phyloP scores from a whole-genome alignment of 1,140 invertebrate species.

The Drosophila trapezifrons region DNA sequence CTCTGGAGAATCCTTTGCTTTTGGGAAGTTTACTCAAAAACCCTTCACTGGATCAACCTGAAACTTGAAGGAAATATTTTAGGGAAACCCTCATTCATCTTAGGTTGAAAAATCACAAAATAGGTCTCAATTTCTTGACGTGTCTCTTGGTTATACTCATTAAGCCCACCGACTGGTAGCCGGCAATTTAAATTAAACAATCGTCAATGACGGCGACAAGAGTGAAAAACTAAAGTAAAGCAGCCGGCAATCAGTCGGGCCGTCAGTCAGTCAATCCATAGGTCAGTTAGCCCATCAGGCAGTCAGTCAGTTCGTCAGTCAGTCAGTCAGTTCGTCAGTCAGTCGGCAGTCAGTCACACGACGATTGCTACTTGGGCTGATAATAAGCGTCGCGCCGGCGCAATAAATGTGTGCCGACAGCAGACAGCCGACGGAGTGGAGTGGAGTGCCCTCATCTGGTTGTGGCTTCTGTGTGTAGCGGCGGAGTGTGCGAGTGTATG shows the following conservation, averaged over 20 bases:
- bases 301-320: slow-evolving; percentile 10
- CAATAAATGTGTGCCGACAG: slow-evolving; percentile 78
- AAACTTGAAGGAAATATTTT: neutral
- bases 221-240: slow-evolving; percentile 79
- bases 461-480: slow-evolving; percentile 47
- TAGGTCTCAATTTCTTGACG: slow-evolving; percentile 8
- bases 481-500: too few species aligned
- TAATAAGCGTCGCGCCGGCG: slow-evolving; percentile 79
- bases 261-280: slow-evolving; percentile 26
- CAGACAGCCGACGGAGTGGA: slow-evolving; percentile 7
- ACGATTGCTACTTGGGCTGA: slow-evolving; percentile 64
- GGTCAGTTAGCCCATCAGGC: slow-evolving; percentile 19
- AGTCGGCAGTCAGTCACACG: slow-evolving; percentile 68
- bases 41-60: neutral
- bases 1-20: accelerated
- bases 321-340: slow-evolving; percentile 7
- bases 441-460: slow-evolving; percentile 67
- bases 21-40: neutral
- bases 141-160: slow-evolving; percentile 55
- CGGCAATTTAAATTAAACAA: slow-evolving; percentile 63
- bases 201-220: slow-evolving; percentile 74
- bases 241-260: slow-evolving; percentile 64
- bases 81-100: too few species aligned
- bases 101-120: slow-evolving; percentile 9
- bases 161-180: slow-evolving; percentile 47